Base-by-base conservation (phyloP, 2,888 invertebrate genomes). In the Sminthurides aquaticus region DNA sequence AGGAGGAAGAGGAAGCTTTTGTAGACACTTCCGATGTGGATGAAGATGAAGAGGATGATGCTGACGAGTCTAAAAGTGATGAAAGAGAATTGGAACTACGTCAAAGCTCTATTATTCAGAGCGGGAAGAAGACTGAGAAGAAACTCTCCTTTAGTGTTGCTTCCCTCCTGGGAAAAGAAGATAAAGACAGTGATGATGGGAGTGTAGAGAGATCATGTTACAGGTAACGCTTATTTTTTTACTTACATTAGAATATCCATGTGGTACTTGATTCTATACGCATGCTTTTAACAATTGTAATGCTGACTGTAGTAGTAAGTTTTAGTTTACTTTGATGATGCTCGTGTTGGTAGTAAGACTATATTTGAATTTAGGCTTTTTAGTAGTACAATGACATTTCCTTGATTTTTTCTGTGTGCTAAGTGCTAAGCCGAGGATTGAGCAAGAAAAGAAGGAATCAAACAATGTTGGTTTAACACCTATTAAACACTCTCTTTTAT, bases 91-190 rank as follows among this genome's bases (percentile, higher is more conserved):
- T 70, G 61, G 71, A 71, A 29, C 28, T 52, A 20, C 60, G 69
- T 61, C 71, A 72, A 60, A 70, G 65, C 68, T 68, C 68, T 66
- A 62, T 71, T 60, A 64, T 69, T 64, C 67, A 71, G 68, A 27
- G 59, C 43, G 68, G 67, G 55, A 72, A 71, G 66, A 75, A 74
- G 73, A 74, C 75, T 74, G 73, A 74, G 71, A 75, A 75, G 70
- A 75, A 75, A 71, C 70, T 75, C 65, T 75, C 75, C 60, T 75
- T 75, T 68, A 75, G 75, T 67, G 74, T 73, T 59, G 74, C 74
- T 60, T 73, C 73, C 43, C 72, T 75, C 56, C 64, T 74, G 58
- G 74, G 73, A 57, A 71, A 72, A 64, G 74, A 72, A 62, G 74
- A 74, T 68, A 69, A 70, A 62, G 73, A 73, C 67, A 67, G 60